phyloP scores from a whole-genome alignment of 2,888 invertebrate genomes.

The Meteorus cinctellus region DNA sequence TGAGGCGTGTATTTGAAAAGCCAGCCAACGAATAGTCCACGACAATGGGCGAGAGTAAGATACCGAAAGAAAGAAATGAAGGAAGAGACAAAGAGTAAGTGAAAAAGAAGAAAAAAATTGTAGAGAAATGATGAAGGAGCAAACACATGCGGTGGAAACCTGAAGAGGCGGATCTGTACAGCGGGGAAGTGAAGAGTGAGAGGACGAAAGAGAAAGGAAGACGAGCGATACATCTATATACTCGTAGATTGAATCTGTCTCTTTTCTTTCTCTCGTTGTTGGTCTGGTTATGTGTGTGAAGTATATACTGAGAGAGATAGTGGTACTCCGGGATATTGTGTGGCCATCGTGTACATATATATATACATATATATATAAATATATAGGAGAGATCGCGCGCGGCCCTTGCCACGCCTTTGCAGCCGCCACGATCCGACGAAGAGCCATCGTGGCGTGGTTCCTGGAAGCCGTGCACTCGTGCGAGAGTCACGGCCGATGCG shows the following conservation, averaged over 20 bases:
- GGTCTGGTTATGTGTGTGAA: not conserved
- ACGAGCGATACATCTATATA: slow-evolving; percentile 15
- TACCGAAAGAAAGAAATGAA: slow-evolving; percentile 4
- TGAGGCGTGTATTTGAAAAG: not conserved
- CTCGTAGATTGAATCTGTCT: slow-evolving; percentile 30
- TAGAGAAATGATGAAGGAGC: slow-evolving; percentile 11
- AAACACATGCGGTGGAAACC: slow-evolving; percentile 32
- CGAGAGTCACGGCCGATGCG: slow-evolving; percentile 39
- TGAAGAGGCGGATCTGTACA: slow-evolving; percentile 25
- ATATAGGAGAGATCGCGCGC: slow-evolving; percentile 1
- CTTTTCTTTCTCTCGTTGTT: not conserved
- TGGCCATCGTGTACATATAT: slow-evolving; percentile 10
- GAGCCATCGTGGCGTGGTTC: slow-evolving; percentile 42
- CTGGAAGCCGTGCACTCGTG: slow-evolving; percentile 43
- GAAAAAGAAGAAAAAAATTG: not conserved
- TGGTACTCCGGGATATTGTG: slow-evolving; percentile 9
- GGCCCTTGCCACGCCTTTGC: slow-evolving; percentile 54
- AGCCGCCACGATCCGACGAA: slow-evolving; percentile 50
- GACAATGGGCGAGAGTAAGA: slow-evolving; percentile 9
- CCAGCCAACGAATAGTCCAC: not conserved
- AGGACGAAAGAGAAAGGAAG: slow-evolving; percentile 9
- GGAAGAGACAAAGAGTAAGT: slow-evolving; percentile 30
- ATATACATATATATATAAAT: not conserved
- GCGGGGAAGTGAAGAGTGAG: slow-evolving; percentile 10
- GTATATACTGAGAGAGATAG: not conserved